Evolutionary conservation across 2,888 invertebrate genomes (phyloP).

Genomic region (Aspidiotus destructor): DNA sequence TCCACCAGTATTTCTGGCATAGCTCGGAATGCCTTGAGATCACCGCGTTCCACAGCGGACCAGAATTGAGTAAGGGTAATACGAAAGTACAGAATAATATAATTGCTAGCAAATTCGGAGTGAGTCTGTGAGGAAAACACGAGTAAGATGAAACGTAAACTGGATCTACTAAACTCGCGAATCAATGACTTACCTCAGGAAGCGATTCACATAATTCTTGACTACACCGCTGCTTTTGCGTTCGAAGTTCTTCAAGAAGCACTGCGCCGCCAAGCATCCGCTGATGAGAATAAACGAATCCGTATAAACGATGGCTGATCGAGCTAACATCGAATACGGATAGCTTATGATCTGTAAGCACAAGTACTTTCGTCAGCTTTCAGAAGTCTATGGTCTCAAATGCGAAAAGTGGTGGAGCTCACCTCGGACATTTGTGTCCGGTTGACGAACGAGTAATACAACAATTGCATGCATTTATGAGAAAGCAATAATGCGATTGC

Average conservation of each 20-base stretch:
- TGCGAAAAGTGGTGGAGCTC: conserved; percentile 25
- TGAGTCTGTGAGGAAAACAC: conserved; percentile 47
- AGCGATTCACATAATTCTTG: conserved; percentile 20
- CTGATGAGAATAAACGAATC: conserved; percentile 54
- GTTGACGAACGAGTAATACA: conserved; percentile 57
- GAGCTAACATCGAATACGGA: conserved; percentile 52
- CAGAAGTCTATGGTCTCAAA: neutral
- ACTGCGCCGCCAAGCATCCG: conserved; percentile 44
- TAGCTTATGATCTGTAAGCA: conserved; percentile 25
- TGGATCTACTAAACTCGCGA: no score
- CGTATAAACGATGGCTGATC: conserved; percentile 54
- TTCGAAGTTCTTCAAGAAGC: conserved; percentile 35
- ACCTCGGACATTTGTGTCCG: conserved; percentile 58
- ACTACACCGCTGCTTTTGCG: conserved; percentile 19
- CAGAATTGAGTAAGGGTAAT: conserved; percentile 47
- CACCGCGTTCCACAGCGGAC: conserved; percentile 52
- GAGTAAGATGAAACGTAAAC: neutral
- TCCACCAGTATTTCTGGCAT: conserved; percentile 51
- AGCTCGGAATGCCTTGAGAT: conserved; percentile 49
- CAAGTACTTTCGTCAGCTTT: neutral
- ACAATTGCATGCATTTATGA: conserved; percentile 62
- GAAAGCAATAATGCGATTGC: conserved; percentile 54
- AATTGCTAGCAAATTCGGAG: conserved; percentile 47
- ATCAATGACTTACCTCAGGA: conserved; percentile 16
- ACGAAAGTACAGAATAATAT: conserved; percentile 51